Conservation (phyloP, 1,140 invertebrate species). For the Galendromus occidentalis region DNA sequence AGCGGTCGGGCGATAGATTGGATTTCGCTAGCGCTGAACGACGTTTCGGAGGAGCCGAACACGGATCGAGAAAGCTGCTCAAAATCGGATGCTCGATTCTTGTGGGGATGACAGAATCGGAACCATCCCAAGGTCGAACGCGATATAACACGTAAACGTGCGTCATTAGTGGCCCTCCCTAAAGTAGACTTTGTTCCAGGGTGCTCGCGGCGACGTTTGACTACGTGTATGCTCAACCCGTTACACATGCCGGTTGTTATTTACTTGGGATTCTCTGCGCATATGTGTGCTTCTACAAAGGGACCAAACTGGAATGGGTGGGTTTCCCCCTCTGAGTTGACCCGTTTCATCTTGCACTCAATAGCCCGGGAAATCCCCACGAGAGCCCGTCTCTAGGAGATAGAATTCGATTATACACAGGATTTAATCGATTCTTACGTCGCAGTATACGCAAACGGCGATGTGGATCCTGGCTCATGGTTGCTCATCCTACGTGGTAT, state of each 20-base stretch:
- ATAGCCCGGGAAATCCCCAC: no score
- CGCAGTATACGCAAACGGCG: neutral
- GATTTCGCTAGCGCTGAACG: no score
- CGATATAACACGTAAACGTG: no score
- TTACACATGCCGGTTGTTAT: neutral
- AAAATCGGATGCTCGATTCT: no score
- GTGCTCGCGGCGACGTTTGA: neutral
- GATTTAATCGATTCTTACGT: neutral
- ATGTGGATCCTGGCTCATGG: neutral
- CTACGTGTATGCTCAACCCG: neutral
- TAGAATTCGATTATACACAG: neutral
- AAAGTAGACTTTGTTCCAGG: neutral
- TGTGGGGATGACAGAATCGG: no score
- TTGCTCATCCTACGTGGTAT: neutral
- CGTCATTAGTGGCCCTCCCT: no score
- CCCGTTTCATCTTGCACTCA: no score
- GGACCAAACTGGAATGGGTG: neutral
- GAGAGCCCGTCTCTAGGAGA: neutral
- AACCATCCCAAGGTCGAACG: no score
- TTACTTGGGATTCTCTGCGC: slow-evolving; percentile 1
- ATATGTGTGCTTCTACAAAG: neutral
- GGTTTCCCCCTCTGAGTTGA: neutral
- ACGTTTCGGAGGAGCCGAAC: no score
- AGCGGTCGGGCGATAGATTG: no score
- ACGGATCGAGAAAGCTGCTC: no score